Evolutionary conservation across 2,888 invertebrate species (phyloP).

Genomic region (Panzeria rudis): DNA sequence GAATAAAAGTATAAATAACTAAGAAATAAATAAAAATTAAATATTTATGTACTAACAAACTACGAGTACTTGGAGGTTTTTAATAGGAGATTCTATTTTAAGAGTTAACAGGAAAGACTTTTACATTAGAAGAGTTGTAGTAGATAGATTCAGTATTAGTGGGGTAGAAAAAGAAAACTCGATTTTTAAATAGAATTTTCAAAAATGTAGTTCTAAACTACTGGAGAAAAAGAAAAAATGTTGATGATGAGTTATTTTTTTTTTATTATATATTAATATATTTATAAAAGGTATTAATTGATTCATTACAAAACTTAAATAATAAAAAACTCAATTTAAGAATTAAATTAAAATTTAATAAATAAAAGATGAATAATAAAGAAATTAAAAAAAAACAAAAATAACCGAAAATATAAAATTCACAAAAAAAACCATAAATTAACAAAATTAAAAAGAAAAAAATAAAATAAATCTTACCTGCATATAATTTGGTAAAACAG

Average conservation of each 20-base stretch:
- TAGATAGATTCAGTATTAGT: conserved; percentile 33
- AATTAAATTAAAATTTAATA: conserved; percentile 46
- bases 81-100: conserved; percentile 10
- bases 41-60: conserved; percentile 27
- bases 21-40: conserved; percentile 1
- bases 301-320: conserved; percentile 36
- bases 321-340: conserved; percentile 42
- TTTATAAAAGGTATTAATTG: neutral
- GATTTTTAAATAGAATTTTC: conserved; percentile 10
- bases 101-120: conserved; percentile 26
- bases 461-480: conserved; percentile 82
- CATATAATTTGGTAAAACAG: conserved; percentile 84
- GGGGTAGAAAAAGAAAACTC: conserved; percentile 51
- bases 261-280: conserved; percentile 37
- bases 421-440: conserved; percentile 46
- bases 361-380: conserved; percentile 1
- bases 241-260: conserved; percentile 30
- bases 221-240: conserved; percentile 33
- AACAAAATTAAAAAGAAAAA: conserved; percentile 61
- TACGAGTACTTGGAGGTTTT: conserved; percentile 29
- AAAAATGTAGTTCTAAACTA: conserved; percentile 37
- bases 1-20: conserved; percentile 29
- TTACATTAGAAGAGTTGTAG: conserved; percentile 7
- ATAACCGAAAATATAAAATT: conserved; percentile 56
- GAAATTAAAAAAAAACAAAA: conserved; percentile 58